Percentiles rank a stretch among this genome's conserved stretches.
Conservation (phyloP, 2,888 invertebrate genomes). For the Anodontia alba region DNA sequence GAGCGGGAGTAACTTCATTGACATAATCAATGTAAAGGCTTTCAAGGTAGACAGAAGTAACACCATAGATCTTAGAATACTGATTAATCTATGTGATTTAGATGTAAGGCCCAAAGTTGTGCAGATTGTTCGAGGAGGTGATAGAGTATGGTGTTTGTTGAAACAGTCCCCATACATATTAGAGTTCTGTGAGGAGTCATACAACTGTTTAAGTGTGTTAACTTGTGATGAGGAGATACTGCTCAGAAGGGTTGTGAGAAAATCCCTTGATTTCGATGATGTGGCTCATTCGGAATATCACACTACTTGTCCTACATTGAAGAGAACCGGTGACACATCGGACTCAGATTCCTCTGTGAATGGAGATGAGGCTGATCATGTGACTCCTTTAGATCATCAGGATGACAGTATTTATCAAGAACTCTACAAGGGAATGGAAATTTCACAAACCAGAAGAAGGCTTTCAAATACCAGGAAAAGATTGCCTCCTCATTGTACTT, state of each 20-base stretch:
- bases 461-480: background rate
- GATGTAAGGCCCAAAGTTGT: slow-evolving; percentile 12
- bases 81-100: slow-evolving; percentile 30
- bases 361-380: slow-evolving; percentile 8
- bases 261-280: slow-evolving; percentile 21
- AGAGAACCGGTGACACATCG: slow-evolving; percentile 1
- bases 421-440: background rate
- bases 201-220: slow-evolving; percentile 45
- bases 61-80: slow-evolving; percentile 34
- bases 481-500: background rate
- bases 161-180: slow-evolving; percentile 36
- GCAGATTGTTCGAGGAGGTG: slow-evolving; percentile 27
- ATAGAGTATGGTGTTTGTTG: slow-evolving; percentile 39
- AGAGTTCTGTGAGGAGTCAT: slow-evolving; percentile 51
- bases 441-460: background rate
- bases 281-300: background rate
- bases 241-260: slow-evolving; percentile 35
- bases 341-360: slow-evolving; percentile 34
- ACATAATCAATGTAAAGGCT: slow-evolving; percentile 50
- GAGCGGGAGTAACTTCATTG: slow-evolving; percentile 58
- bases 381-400: background rate
- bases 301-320: background rate
- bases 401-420: background rate
- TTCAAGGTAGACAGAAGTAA: slow-evolving; percentile 46
- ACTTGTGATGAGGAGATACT: slow-evolving; percentile 43